These are phyloP conservation scores for Clarias fuscus DNA, from an alignment of 2,797 vertebrate species.

Conservation along the genomic window DNA sequence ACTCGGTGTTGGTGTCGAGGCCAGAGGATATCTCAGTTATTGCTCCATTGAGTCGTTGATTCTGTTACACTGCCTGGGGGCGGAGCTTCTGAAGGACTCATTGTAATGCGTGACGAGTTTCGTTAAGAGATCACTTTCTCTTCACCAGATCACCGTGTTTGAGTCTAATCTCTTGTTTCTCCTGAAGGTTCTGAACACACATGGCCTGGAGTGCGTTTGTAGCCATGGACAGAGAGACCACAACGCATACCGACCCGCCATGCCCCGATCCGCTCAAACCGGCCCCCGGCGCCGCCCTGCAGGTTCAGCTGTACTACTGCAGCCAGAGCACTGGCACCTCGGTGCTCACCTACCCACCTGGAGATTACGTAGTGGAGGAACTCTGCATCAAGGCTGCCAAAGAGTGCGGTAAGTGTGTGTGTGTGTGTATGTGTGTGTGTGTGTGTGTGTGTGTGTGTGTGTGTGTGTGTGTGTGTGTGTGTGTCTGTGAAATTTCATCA, in stretches of 20 bases:
- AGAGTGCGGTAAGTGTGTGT: slow-evolving; percentile 82
- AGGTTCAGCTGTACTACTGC: slow-evolving; percentile 80
- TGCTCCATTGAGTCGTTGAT: no score
- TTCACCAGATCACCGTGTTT: background rate
- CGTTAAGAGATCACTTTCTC: background rate
- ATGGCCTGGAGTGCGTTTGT: slow-evolving; percentile 86
- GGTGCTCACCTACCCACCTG: slow-evolving; percentile 77
- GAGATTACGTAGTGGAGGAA: slow-evolving; percentile 88
- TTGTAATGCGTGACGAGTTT: no score
- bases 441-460: background rate
- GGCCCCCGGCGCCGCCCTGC: slow-evolving; percentile 70
- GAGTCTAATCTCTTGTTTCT: background rate
- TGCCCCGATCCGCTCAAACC: slow-evolving; percentile 59
- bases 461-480: background rate
- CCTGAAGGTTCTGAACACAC: slow-evolving; percentile 35
- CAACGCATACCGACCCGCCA: slow-evolving; percentile 59
- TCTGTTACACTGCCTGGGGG: no score
- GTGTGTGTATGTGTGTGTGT: background rate
- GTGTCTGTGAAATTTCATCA: background rate
- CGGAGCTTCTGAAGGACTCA: no score
- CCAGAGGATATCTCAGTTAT: no score
- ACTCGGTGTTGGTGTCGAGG: no score
- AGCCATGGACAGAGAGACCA: slow-evolving; percentile 73
- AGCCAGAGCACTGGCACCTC: slow-evolving; percentile 63
- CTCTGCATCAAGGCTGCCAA: slow-evolving; percentile 86